phyloP scores from a whole-genome alignment of 2,113 vertebrate genomes.

The Strix aluco region DNA sequence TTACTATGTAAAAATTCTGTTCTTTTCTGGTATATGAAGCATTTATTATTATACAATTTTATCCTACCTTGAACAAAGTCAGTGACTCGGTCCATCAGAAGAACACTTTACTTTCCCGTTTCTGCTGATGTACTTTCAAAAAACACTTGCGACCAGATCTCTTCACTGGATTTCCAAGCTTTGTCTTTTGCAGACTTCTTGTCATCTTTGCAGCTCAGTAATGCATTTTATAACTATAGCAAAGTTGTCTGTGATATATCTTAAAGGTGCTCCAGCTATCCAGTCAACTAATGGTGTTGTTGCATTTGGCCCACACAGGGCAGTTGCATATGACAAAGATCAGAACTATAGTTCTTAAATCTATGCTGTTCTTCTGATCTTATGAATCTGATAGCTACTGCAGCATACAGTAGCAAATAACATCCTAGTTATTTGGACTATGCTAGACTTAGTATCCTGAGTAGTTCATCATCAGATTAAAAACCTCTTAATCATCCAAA shows the following conservation, averaged over 20 bases:
- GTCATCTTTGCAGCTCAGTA: neutral
- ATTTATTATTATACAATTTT: neutral
- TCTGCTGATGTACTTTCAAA: neutral
- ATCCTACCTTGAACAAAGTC: neutral
- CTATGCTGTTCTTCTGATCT: neutral
- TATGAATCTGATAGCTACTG: neutral
- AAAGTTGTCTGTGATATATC: neutral
- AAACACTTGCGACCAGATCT: neutral
- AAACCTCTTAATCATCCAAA: neutral
- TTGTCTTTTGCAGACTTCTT: neutral
- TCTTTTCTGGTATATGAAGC: neutral
- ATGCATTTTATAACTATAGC: neutral
- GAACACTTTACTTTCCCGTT: neutral
- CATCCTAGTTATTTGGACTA: neutral
- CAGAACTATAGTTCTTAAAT: neutral
- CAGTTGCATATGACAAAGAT: neutral
- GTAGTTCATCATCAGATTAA: neutral
- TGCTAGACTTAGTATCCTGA: neutral
- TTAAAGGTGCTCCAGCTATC: neutral
- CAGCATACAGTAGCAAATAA: neutral
- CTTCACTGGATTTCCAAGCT: neutral
- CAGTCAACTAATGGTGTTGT: neutral
- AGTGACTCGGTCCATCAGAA: neutral
- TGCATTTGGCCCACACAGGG: neutral
- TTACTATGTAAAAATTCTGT: neutral